Evolutionary conservation across 37 sponge, comb jelly and placozoan genomes (phyloP).

Genomic region (Beroe forskalii): DNA sequence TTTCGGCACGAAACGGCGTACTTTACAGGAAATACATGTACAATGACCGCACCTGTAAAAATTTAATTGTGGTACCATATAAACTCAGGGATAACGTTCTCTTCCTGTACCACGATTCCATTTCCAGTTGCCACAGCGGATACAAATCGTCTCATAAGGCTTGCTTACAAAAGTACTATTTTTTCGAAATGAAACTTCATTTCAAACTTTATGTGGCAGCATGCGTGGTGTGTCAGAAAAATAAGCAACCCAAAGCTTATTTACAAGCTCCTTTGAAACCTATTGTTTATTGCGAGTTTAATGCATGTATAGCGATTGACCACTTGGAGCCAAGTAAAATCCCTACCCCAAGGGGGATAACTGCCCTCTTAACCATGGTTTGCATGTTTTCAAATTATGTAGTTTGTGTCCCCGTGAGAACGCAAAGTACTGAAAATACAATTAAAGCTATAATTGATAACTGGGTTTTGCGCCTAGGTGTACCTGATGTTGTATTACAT

Average conservation of each 20-base stretch:
- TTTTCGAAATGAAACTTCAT: neutral
- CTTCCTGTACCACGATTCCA: neutral
- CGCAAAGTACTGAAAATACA: neutral
- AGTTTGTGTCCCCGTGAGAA: constrained; percentile 7
- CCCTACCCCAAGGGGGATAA: no score
- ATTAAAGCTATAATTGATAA: neutral
- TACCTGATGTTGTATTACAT: neutral
- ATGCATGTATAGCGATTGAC: neutral
- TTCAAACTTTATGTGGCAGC: neutral
- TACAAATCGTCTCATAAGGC: neutral
- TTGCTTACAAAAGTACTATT: neutral
- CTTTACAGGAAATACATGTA: neutral
- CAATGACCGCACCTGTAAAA: no score
- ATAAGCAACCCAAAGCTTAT: neutral
- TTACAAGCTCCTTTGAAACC: neutral
- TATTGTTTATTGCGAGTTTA: neutral
- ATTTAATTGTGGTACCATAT: neutral
- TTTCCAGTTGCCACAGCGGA: neutral
- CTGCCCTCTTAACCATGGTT: neutral
- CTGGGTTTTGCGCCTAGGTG: neutral
- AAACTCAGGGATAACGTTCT: neutral
- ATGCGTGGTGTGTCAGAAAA: neutral
- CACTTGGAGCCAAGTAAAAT: neutral
- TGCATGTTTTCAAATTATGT: neutral
- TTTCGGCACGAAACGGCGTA: neutral